These are phyloP conservation scores for Nothoprocta pentlandii DNA, from an alignment of 2,113 vertebrate species.

Conservation along the genomic window DNA sequence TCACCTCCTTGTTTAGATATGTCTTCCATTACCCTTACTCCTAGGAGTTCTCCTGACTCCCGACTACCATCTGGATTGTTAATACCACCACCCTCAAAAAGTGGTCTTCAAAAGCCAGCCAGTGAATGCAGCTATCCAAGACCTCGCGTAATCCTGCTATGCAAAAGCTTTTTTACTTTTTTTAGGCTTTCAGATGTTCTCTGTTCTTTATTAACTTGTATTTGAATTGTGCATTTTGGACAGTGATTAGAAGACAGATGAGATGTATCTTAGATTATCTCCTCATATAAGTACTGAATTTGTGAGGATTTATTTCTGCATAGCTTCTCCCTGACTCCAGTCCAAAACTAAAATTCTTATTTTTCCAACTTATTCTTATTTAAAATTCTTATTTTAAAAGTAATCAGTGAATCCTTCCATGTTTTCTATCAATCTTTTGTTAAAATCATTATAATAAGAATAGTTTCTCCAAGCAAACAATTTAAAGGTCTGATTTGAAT, in stretches of 20 bases:
- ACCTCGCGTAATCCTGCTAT: slow-evolving; percentile 84
- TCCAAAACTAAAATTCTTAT: not conserved
- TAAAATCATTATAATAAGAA: not conserved
- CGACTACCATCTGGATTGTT: slow-evolving; percentile 86
- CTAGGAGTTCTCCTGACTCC: slow-evolving; percentile 90
- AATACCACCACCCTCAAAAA: slow-evolving; percentile 88
- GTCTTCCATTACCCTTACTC: slow-evolving; percentile 90
- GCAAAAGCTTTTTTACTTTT: slow-evolving; percentile 34
- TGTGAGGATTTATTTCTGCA: not conserved
- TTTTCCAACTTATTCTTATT: not conserved
- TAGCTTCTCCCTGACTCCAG: not conserved
- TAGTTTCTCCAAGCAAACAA: not conserved
- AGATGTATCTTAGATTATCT: not conserved
- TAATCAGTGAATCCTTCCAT: not conserved
- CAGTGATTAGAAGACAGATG: slow-evolving; percentile 36
- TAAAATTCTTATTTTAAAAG: not conserved
- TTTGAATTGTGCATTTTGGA: slow-evolving; percentile 66
- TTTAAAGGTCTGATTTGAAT: not conserved
- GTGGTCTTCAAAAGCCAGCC: slow-evolving; percentile 80
- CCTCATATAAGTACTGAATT: not conserved
- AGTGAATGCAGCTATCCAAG: slow-evolving; percentile 86
- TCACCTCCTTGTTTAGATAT: slow-evolving; percentile 90
- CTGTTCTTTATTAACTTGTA: slow-evolving; percentile 32
- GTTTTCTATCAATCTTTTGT: not conserved
- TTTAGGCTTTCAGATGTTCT: not conserved